A percentile compares a stretch with the other conserved stretches of the same genome.
Evolutionary conservation across 37 sponge, comb jelly and placozoan species (phyloP).

Genomic region (Spongia lamella): DNA sequence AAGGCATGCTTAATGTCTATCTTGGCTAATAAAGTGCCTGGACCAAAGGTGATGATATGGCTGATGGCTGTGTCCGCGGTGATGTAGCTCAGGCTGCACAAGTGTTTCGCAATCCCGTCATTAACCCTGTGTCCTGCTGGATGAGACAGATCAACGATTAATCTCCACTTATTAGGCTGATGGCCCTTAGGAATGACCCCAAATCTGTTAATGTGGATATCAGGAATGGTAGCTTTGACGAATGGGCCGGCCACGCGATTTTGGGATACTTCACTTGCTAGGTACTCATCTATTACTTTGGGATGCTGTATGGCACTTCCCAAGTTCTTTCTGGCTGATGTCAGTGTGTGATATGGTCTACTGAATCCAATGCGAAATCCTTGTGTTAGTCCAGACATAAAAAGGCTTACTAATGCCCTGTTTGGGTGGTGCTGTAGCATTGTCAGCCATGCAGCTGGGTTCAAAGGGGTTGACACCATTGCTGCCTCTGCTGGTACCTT

Average conservation of each 20-base stretch:
- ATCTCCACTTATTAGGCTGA: neutral
- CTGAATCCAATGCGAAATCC: too few species aligned
- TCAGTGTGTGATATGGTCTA: too few species aligned
- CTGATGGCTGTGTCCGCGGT: neutral
- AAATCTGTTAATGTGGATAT: neutral
- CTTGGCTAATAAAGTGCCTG: constrained; percentile 6
- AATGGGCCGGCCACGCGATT: neutral
- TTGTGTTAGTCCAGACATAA: too few species aligned
- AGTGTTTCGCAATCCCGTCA: neutral
- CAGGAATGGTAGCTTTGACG: neutral
- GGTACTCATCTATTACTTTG: too few species aligned
- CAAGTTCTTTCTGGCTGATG: too few species aligned
- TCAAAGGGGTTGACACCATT: too few species aligned
- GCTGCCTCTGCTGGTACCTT: too few species aligned
- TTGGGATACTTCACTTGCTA: too few species aligned
- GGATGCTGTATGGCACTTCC: too few species aligned
- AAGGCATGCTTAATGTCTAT: neutral
- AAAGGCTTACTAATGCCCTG: too few species aligned
- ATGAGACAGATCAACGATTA: constrained; percentile 8
- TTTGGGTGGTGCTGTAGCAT: too few species aligned
- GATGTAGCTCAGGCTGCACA: neutral
- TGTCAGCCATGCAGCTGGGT: too few species aligned
- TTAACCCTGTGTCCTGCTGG: constrained; percentile 7
- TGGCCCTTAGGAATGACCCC: neutral
- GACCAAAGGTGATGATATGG: neutral